Conservation (phyloP, 2,888 invertebrate species). For the Camptogramma bilineatum region DNA sequence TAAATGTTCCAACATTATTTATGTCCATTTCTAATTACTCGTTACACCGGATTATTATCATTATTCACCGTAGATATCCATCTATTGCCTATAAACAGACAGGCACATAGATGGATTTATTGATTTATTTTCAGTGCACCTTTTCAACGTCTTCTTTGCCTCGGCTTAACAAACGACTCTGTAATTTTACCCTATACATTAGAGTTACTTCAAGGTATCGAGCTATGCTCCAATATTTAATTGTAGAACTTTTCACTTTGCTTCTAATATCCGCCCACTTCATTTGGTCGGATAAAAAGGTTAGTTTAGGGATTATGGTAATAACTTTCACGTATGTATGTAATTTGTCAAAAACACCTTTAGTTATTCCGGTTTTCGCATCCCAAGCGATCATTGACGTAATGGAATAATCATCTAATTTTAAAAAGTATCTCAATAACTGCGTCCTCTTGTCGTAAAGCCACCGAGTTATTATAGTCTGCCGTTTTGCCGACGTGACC, state of each 20-base stretch:
- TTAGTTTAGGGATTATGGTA: background rate
- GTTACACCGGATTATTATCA: background rate
- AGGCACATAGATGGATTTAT: too few relatives aligned
- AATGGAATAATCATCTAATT: constrained; percentile 12
- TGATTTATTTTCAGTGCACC: too few relatives aligned
- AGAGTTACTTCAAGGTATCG: too few relatives aligned
- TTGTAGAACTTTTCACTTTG: background rate
- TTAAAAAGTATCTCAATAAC: constrained; percentile 7
- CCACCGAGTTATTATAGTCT: constrained; percentile 30
- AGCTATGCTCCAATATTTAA: too few relatives aligned
- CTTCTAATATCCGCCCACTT: background rate
- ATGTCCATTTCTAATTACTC: background rate
- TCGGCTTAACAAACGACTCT: too few relatives aligned
- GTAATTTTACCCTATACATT: too few relatives aligned
- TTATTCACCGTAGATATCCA: background rate
- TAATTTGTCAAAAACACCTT: background rate
- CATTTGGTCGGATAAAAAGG: background rate
- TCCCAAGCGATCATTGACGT: constrained; percentile 1
- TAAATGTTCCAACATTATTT: background rate
- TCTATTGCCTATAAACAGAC: too few relatives aligned
- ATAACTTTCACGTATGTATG: background rate
- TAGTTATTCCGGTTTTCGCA: background rate
- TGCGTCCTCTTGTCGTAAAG: constrained; percentile 29
- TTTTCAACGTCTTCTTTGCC: too few relatives aligned
- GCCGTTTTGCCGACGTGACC: constrained; percentile 65